Evolutionary conservation across 1,140 invertebrate species (phyloP), one percentile per base, ranked within the genome.

Genomic region (Philotrypesis tridentata): DNA sequence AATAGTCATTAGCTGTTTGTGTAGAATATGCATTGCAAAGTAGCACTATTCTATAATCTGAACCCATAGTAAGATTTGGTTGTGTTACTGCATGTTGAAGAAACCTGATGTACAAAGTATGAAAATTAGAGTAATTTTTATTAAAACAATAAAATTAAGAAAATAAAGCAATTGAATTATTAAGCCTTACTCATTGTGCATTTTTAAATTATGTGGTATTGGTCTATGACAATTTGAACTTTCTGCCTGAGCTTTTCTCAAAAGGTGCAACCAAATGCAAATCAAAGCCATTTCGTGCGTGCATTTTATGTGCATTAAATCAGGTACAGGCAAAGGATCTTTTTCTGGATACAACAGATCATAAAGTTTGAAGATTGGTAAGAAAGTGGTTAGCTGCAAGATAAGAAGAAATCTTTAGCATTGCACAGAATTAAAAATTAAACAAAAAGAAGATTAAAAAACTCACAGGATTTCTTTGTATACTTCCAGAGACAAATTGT

Each of bases 401-500:
- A 76, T 84, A 37, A 71, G 21, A 79, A 8, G 81, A 84, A 67
- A 78, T 80, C 85, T 74, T 79, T 72, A 33, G 12, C 23, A 40
- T 25, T 25, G 2, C 11, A 23, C n/a, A 43, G 71, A 82, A 55
- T 82, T 73, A 43, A 23, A 65, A 79, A 61, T 23, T 72, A 60
- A 76, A 60, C 9, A 88, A 83, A 85, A 79, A 75, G 77, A 87
- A 75, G 67, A 76, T 83, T 43, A 25, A 61, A 74, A 68, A 17
- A 33, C 61, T 76, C n/a, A 96, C 94, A 0, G 97, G 96, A 92
- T 98, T 98, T 85, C 98, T 95, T 91, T 98, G 97, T 87, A 99
- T 99, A 88, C 97, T 98, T 71, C 98, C 97, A 2, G 98, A 99
- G 82, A 99, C 98, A 88, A 98, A 99, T 91, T 99, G 98, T 11